Base-by-base conservation (phyloP, 2,888 invertebrate genomes). In the Volucella zonaria region DNA sequence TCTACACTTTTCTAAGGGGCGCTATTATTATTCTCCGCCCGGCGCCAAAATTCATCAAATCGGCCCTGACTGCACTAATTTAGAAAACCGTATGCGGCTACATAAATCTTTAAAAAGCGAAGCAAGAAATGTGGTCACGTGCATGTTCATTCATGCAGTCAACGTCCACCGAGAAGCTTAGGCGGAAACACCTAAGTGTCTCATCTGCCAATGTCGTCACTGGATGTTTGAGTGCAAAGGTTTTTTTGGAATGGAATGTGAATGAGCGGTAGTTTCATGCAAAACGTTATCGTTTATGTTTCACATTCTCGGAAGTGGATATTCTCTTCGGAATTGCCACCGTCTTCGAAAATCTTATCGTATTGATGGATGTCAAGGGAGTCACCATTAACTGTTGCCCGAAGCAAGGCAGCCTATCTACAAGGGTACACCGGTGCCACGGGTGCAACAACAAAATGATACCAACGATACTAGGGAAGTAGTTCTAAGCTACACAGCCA, bases 71-170 rank as follows among this genome's bases (percentile, higher is more conserved):
- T 87, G 78, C 47, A 73, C 31, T 3, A 67, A 87, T 68, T 74
- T 62, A 1, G 82, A 80, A 52, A 87, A 87, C 66, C 51, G 64
- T 40, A 87, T 85, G 81, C 80, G 86, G 8, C 54, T 87, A 14
- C 86, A 86, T 42, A 70, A 66, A 9, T 47, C 73, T 8, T 45
- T 82, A 14, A 67, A 73, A 1, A 76, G 82, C 4, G 61, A 80
- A 3, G 80, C 83, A 8, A 31, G 52, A 14, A 73, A 82, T 43
- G 40, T 71, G 15, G 79, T 86, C 0, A 70, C 40, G 12, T 62
- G 79, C 31, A 82, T 73, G 64, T 52, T 86, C 38, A 64, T 86
- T 14, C 62, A 81, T 51, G 81, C 83, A 11, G 43, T 66, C 1
- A 85, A 81, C 61, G 78, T 81, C 1, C 61, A 45, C 14, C 64